phyloP scores from a whole-genome alignment of 2,888 invertebrate genomes.

The Yponomeuta evonymella region DNA sequence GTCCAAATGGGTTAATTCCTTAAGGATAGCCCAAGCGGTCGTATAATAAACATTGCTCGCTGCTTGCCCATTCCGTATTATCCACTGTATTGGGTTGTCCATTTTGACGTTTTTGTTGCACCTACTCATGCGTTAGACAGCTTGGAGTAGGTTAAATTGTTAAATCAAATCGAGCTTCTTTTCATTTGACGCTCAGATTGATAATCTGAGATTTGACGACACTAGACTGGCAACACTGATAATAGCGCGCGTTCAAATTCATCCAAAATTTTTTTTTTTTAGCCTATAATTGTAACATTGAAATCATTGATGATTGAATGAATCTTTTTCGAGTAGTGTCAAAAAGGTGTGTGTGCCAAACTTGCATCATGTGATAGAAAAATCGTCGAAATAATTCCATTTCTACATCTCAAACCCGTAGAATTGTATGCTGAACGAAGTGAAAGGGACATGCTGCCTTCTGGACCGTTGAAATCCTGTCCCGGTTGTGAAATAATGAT shows the following conservation, averaged over 20 bases:
- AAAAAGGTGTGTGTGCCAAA: slow-evolving; percentile 22
- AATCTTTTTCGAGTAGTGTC: slow-evolving; percentile 25
- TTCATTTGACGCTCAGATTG: too few relatives aligned
- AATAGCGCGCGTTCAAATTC: slow-evolving; percentile 17
- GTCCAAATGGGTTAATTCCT: too few relatives aligned
- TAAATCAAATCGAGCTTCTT: too few relatives aligned
- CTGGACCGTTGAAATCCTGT: slow-evolving; percentile 27
- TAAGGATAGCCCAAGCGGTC: too few relatives aligned
- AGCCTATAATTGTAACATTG: too few relatives aligned
- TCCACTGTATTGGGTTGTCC: too few relatives aligned
- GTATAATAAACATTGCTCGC: too few relatives aligned
- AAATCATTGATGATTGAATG: background rate
- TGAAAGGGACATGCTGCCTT: slow-evolving; percentile 34
- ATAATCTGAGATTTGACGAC: too few relatives aligned
- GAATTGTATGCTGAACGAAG: slow-evolving; percentile 28
- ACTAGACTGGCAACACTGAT: background rate
- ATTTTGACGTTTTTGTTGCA: too few relatives aligned
- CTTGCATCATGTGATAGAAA: slow-evolving; percentile 35
- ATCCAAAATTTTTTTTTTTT: slow-evolving; percentile 10
- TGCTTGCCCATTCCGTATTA: too few relatives aligned
- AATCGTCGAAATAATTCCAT: slow-evolving; percentile 23
- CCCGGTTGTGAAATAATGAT: slow-evolving; percentile 31
- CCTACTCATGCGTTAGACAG: too few relatives aligned
- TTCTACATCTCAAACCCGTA: background rate
- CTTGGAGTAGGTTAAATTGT: too few relatives aligned